Base-by-base conservation (phyloP, 2,888 invertebrate species). In the Drosophila histrio region DNA sequence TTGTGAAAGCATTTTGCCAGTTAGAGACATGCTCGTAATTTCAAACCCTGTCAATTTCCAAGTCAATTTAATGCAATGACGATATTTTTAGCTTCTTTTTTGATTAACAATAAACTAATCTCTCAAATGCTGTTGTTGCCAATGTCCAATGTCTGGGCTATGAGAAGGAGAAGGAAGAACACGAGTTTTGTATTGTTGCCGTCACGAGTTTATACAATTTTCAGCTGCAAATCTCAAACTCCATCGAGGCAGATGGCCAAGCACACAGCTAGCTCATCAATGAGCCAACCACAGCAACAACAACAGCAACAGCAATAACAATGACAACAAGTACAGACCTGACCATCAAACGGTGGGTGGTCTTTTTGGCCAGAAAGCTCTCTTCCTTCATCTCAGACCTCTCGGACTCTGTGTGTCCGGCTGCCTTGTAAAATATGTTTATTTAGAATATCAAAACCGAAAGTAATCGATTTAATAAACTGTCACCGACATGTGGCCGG, bases 381-480 rank as follows among this genome's bases (percentile, higher is more conserved):
- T 38, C 2, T 11, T 4, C 17, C 32, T 32, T 9, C 9, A 3
- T 4, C 9, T 17, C 7, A 1, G 0, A 1, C 30, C 28, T 9
- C 49, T 30, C 2, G 3, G 24, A 19, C 17, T 34, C 36, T 6
- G 13, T 15, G 28, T n/a, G 22, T 32, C 19, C 28, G 43, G 32
- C 39, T 77, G 73, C 36, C 64, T 50, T 63, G 66, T 72, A 72
- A 77, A 77, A 77, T 77, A 82, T 89, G 79, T 86, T 89, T 89
- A 88, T 89, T 89, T 81, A 84, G 80, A 85, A 89, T 83, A 88
- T 84, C 79, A 80, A 88, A 86, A 84, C 79, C 73, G 85, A 83
- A 89, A 90, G 88, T 90, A 90, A 90, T 89, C 90, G 90, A 90
- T 90, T 90, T 90, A 90, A 90, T 90, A 90, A 90, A 90, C 91